Base-by-base conservation (phyloP, 1,140 invertebrate genomes). In the Zaprionus ornatus region DNA sequence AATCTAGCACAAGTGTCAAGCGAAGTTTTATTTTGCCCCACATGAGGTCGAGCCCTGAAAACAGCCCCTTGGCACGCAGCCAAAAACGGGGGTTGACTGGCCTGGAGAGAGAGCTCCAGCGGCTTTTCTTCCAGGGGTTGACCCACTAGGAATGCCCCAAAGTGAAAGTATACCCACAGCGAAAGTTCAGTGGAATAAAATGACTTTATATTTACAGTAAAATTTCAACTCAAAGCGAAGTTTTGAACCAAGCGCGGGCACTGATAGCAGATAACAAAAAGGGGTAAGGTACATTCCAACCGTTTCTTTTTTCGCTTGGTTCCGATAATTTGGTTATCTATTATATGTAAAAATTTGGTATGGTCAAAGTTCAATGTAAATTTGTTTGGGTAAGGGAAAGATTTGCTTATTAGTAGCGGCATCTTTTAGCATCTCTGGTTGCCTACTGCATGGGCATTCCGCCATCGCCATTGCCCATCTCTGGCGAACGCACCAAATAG, bases 61-160 rank as follows among this genome's bases (percentile, higher is more conserved):
- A 87, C 85, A 80, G 62, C 57, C 54, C 59, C 77, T 77, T 91
- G 82, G 87, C 87, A 86, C 87, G 86, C 87, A 77, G 79, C 82
- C 80, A 77, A 77, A 17, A 40, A 4, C 21, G 15, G 42, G 42
- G 23, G 17, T 45, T 45, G 40, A 7, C n/a, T 45, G 15, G 15
- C 37, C 1, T 3, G 7, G 0, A 29, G 29, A 29, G 9, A 0
- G 40, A 7, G n/a, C 6, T 45, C 40, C n/a, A 40, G n/a, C 37
- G 15, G 13, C 5, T 40, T 40, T 17, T 40, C 12, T 64, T 52
- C 40, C 6, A 42, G 35, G 67, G 63, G 48, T 68, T 74, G 81
- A 82, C 80, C 77, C 65, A 82, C 76, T 73, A 50, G 35, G 9
- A 17, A 17, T 13, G 27, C 40, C 37, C 52, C 37, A 29, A 12